Conservation (phyloP, 1,140 invertebrate genomes). For the Eriosoma lanigerum region DNA sequence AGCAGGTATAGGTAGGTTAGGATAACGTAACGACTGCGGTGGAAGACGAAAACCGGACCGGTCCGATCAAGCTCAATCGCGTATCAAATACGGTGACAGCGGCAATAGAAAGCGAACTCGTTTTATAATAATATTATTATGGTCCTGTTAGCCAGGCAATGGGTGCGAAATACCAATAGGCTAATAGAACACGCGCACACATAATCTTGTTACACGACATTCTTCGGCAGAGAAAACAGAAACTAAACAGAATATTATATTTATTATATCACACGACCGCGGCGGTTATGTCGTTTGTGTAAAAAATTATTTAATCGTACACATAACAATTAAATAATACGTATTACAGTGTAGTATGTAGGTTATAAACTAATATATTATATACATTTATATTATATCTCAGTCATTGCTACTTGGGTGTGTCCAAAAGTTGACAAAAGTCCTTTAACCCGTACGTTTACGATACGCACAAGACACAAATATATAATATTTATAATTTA, state of each 20-base stretch:
- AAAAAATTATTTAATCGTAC: background rate
- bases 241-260: constrained; percentile 4
- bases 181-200: background rate
- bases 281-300: background rate
- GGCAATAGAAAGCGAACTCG: constrained; percentile 39
- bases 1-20: too few relatives aligned
- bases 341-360: too few relatives aligned
- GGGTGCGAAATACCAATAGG: constrained; percentile 26
- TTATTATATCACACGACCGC: constrained; percentile 17
- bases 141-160: background rate
- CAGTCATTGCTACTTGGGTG: too few relatives aligned
- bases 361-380: background rate
- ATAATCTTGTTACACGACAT: constrained; percentile 30
- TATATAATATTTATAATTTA: background rate
- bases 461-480: background rate
- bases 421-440: constrained; percentile 34
- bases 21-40: too few relatives aligned
- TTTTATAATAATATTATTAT: background rate
- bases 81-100: background rate
- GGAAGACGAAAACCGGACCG: constrained; percentile 45
- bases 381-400: too few relatives aligned
- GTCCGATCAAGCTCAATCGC: background rate
- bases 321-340: background rate
- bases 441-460: background rate
- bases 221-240: constrained; percentile 36